A percentile compares a stretch with the other conserved stretches of the same genome.
Evolutionary conservation across 2,113 vertebrate genomes (phyloP).

Genomic region (Heloderma charlesbogerti): DNA sequence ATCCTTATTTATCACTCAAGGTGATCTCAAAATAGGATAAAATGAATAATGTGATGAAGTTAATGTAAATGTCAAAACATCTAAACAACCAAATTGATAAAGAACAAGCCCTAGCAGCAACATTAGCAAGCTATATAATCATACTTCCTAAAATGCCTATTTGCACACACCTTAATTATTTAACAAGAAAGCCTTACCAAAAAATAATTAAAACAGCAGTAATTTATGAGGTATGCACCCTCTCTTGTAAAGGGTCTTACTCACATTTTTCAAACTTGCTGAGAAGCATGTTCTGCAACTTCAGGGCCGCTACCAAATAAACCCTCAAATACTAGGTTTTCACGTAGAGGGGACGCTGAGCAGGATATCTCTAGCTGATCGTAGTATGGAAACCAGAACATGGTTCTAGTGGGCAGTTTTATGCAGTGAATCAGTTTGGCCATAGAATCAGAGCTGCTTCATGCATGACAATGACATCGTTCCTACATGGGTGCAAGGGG

Average conservation of each 20-base stretch:
- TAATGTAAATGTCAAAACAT: not conserved
- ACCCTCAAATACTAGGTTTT: not conserved
- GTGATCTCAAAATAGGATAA: not conserved
- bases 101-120: not conserved
- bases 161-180: not conserved
- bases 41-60: not conserved
- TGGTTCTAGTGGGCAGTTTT: not conserved
- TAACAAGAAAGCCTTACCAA: not conserved
- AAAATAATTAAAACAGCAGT: not conserved
- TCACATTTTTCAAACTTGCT: not conserved
- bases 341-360: not conserved
- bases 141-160: not conserved
- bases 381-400: not conserved
- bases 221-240: not conserved
- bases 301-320: not conserved
- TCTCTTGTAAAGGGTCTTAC: not conserved
- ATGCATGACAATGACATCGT: not conserved
- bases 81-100: not conserved
- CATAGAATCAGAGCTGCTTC: not conserved
- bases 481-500: not conserved
- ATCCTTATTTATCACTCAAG: not conserved
- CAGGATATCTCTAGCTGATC: not conserved
- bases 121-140: not conserved
- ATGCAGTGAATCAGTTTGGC: not conserved
- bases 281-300: not conserved